Evolutionary conservation across 2,888 invertebrate genomes (phyloP).

Genomic region (Nemoura dubitans): DNA sequence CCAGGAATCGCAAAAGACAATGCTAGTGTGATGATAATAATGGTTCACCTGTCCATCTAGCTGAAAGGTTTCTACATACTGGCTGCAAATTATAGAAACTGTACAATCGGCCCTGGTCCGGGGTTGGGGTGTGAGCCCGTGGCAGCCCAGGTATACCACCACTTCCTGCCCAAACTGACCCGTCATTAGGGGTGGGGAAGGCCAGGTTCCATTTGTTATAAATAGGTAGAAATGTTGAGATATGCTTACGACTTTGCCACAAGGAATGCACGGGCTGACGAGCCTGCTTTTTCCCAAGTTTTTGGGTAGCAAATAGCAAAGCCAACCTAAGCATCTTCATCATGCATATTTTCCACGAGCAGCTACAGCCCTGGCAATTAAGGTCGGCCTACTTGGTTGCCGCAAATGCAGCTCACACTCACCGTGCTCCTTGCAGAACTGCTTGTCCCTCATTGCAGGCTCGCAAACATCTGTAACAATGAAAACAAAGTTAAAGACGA

Average conservation of each 20-base stretch:
- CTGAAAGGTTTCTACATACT: too few relatives aligned
- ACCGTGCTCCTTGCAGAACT: constrained; percentile 58
- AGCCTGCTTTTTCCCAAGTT: neutral
- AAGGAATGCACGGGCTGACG: neutral
- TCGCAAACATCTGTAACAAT: constrained; percentile 58
- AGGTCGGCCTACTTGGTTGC: too few relatives aligned
- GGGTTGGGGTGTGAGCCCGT: too few relatives aligned
- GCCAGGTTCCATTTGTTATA: neutral
- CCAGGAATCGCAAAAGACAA: too few relatives aligned
- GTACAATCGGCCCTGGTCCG: too few relatives aligned
- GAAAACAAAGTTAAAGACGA: constrained; percentile 47
- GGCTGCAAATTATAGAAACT: too few relatives aligned
- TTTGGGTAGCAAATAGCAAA: too few relatives aligned
- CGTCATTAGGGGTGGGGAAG: neutral
- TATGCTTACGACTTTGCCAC: neutral
- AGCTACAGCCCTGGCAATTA: too few relatives aligned
- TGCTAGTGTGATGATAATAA: too few relatives aligned
- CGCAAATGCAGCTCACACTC: constrained; percentile 30
- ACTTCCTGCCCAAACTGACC: neutral
- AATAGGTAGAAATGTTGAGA: neutral
- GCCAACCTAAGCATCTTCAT: neutral
- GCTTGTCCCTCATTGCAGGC: constrained; percentile 56
- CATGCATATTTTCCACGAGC: neutral
- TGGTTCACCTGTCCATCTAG: too few relatives aligned
- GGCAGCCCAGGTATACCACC: neutral